These are phyloP conservation scores for Andrena camellia DNA, from an alignment of 2,888 invertebrate genomes.

Conservation along the genomic window DNA sequence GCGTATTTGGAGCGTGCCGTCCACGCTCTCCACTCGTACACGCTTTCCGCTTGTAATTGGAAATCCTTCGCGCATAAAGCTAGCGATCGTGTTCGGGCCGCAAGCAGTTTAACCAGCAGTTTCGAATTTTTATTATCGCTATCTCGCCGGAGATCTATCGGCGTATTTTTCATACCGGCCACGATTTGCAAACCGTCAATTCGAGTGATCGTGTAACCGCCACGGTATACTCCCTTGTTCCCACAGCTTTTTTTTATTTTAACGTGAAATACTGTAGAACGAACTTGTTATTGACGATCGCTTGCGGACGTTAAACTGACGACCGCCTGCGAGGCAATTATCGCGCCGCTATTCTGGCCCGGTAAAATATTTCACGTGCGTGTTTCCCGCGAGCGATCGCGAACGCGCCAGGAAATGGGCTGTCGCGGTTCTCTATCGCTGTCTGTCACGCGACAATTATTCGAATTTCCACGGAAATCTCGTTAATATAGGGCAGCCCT, in stretches of 20 bases:
- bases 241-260: conserved; percentile 15
- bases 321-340: conserved; percentile 63
- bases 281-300: conserved; percentile 70
- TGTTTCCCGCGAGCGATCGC: conserved; percentile 18
- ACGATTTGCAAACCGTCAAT: conserved; percentile 44
- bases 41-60: too few species aligned
- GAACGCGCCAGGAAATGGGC: conserved; percentile 21
- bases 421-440: conserved; percentile 21
- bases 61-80: too few species aligned
- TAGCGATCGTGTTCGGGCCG: too few species aligned
- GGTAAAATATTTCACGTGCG: conserved; percentile 61
- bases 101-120: conserved; percentile 5
- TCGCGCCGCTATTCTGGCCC: conserved; percentile 44
- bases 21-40: conserved; percentile 22
- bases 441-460: conserved; percentile 43
- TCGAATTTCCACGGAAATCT: conserved; percentile 13
- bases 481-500: background rate
- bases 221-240: conserved; percentile 6
- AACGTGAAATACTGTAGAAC: conserved; percentile 64
- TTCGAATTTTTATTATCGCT: conserved; percentile 6
- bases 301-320: conserved; percentile 70
- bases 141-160: background rate
- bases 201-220: conserved; percentile 61
- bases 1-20: background rate
- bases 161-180: background rate